phyloP scores from a whole-genome alignment of 1,140 invertebrate species.

The Drosophila guanche region DNA sequence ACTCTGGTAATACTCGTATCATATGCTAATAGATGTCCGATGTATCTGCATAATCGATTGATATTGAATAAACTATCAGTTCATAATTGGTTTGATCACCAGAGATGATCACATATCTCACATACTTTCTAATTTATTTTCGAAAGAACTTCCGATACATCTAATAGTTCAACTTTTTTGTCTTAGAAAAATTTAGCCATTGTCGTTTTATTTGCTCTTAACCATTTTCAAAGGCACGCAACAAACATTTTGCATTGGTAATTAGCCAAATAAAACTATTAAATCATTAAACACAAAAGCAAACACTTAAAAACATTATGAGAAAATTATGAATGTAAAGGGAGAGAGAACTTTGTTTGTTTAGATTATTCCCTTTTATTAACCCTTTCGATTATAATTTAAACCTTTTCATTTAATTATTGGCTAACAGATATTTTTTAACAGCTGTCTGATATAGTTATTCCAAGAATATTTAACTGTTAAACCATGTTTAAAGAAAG shows the following conservation, averaged over 20 bases:
- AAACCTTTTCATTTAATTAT: too few relatives aligned
- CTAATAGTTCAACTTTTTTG: too few relatives aligned
- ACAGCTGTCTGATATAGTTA: neutral
- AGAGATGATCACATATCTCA: neutral
- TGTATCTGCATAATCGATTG: slow-evolving; percentile 13
- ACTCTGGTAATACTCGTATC: slow-evolving; percentile 28
- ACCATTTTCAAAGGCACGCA: neutral
- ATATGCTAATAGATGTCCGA: slow-evolving; percentile 35
- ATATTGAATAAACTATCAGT: slow-evolving; percentile 12
- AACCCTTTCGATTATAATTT: too few relatives aligned
- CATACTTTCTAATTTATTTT: slow-evolving; percentile 44
- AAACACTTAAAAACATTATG: neutral
- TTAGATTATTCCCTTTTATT: too few relatives aligned
- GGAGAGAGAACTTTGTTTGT: too few relatives aligned
- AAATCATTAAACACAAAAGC: neutral
- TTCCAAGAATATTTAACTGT: neutral
- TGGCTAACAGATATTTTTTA: too few relatives aligned
- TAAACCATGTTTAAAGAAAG: too few relatives aligned
- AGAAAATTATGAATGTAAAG: neutral
- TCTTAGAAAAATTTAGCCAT: too few relatives aligned
- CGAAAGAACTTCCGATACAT: neutral
- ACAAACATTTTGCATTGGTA: neutral
- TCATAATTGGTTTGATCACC: slow-evolving; percentile 23
- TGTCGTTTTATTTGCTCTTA: neutral
- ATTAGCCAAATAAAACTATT: neutral